Conservation (phyloP, 2,113 vertebrate species). For the Hemiscyllium ocellatum region DNA sequence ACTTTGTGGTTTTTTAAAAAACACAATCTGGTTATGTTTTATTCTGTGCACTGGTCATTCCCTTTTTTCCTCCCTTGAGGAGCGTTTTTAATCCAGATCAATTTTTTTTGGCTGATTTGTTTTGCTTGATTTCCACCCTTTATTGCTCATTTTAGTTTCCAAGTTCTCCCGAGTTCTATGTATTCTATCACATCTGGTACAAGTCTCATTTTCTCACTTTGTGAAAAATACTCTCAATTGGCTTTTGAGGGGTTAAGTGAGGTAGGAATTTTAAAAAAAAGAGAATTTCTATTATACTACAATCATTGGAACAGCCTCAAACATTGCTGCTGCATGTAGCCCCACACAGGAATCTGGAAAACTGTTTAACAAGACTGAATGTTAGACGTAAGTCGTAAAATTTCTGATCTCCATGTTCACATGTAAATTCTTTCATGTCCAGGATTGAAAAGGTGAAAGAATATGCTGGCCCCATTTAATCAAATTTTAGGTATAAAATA, state of each 20-base stretch:
- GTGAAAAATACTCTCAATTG: not conserved
- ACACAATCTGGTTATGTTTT: not conserved
- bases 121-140: not conserved
- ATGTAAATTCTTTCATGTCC: not conserved
- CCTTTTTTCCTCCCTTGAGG: not conserved
- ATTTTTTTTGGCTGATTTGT: not conserved
- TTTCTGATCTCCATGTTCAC: not conserved
- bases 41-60: not conserved
- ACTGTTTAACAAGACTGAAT: not conserved
- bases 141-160: not conserved
- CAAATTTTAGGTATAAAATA: constrained; percentile 17
- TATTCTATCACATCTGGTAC: not conserved
- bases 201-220: not conserved
- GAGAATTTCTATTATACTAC: not conserved
- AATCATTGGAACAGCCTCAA: not conserved
- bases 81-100: not conserved
- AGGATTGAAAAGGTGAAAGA: not conserved
- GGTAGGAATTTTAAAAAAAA: not conserved
- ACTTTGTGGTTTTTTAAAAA: not conserved
- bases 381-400: not conserved
- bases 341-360: not conserved
- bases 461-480: constrained; percentile 19
- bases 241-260: not conserved
- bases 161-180: not conserved
- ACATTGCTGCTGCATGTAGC: not conserved